Evolutionary conservation across 1,140 invertebrate genomes (phyloP).

Genomic region (Microplitis mediator): DNA sequence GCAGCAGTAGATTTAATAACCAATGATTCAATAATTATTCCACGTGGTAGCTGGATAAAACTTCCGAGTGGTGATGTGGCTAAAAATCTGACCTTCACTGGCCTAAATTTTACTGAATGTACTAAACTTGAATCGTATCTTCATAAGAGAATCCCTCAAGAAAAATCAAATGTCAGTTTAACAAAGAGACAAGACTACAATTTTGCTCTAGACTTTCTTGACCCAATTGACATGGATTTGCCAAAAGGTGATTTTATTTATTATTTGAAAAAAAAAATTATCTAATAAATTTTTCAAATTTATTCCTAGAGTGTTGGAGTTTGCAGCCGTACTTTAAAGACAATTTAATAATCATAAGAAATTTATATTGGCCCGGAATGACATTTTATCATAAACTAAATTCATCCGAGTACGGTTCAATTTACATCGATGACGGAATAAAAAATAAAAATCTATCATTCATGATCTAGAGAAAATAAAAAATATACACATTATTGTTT

Average conservation of each 20-base stretch:
- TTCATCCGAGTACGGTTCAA: slow-evolving; percentile 70
- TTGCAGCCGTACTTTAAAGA: slow-evolving; percentile 66
- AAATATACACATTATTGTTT: neutral
- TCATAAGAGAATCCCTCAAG: slow-evolving; percentile 69
- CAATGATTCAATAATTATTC: slow-evolving; percentile 72
- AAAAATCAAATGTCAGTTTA: slow-evolving; percentile 75
- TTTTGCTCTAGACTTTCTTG: slow-evolving; percentile 78
- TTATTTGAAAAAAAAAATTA: neutral
- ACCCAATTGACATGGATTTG: slow-evolving; percentile 71
- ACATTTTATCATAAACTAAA: slow-evolving; percentile 73
- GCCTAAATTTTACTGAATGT: slow-evolving; percentile 66
- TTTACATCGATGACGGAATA: slow-evolving; percentile 75
- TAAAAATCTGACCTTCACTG: slow-evolving; percentile 72
- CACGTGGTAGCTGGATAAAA: slow-evolving; percentile 74
- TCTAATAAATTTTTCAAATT: slow-evolving; percentile 12
- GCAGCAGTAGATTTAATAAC: slow-evolving; percentile 72
- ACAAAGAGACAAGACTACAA: slow-evolving; percentile 75
- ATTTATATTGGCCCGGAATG: slow-evolving; percentile 77
- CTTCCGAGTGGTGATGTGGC: slow-evolving; percentile 68
- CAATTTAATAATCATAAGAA: slow-evolving; percentile 67
- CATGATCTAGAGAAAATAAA: slow-evolving; percentile 59
- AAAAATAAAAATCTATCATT: slow-evolving; percentile 77
- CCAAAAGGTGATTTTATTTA: slow-evolving; percentile 59
- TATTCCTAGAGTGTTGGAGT: slow-evolving; percentile 66
- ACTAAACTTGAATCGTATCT: slow-evolving; percentile 70